Evolutionary conservation across 1,140 invertebrate genomes (phyloP).

Genomic region (Colletes gigas): DNA sequence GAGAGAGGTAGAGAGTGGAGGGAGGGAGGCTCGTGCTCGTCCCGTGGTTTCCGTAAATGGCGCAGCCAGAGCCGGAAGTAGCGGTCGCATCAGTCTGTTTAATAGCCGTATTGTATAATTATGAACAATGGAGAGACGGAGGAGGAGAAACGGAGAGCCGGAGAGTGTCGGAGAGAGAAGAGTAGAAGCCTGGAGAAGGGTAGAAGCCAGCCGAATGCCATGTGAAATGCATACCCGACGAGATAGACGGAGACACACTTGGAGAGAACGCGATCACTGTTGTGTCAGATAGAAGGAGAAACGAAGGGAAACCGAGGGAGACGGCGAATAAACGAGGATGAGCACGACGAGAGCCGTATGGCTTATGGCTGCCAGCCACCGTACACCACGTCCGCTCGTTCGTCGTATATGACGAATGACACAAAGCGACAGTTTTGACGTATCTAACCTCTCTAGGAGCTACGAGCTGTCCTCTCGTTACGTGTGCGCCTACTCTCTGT

Average conservation of each 20-base stretch:
- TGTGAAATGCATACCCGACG: slow-evolving; percentile 69
- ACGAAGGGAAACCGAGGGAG: slow-evolving; percentile 20
- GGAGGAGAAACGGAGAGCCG: slow-evolving; percentile 30
- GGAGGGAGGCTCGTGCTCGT: slow-evolving; percentile 66
- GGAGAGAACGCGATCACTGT: slow-evolving; percentile 14
- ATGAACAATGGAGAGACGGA: slow-evolving; percentile 79
- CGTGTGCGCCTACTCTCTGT: slow-evolving; percentile 44
- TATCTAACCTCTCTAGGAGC: slow-evolving; percentile 63
- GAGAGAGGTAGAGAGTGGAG: slow-evolving; percentile 39
- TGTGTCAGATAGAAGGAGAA: slow-evolving; percentile 21
- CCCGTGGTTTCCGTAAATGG: slow-evolving; percentile 76
- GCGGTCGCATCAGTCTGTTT: slow-evolving; percentile 81
- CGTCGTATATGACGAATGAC: slow-evolving; percentile 77
- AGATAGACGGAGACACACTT: slow-evolving; percentile 37
- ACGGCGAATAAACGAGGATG: slow-evolving; percentile 48
- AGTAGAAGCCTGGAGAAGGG: slow-evolving; percentile 60
- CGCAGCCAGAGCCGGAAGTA: slow-evolving; percentile 75
- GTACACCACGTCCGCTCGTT: slow-evolving; percentile 73
- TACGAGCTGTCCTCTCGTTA: slow-evolving; percentile 44
- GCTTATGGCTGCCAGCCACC: slow-evolving; percentile 63
- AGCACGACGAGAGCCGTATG: slow-evolving; percentile 63
- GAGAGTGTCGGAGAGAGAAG: slow-evolving; percentile 35
- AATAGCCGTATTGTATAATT: slow-evolving; percentile 82
- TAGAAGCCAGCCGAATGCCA: slow-evolving; percentile 68
- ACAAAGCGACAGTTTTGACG: slow-evolving; percentile 76